Conservation (phyloP, 2,888 invertebrate species). For the Cantharis flavilabris region DNA sequence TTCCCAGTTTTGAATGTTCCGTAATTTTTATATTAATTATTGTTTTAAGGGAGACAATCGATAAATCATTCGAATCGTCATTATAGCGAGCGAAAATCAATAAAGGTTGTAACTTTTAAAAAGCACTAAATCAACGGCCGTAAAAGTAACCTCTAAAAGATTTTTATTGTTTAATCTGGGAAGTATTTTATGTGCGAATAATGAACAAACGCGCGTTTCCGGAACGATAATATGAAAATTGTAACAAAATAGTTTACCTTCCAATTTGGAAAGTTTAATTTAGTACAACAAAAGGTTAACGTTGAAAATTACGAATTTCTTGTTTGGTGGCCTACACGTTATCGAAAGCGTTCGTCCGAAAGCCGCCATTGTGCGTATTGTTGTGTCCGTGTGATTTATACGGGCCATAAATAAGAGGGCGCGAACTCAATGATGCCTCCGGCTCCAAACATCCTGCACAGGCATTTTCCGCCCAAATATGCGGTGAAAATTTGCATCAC, state of each 20-base stretch:
- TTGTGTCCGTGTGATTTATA: conserved; percentile 46
- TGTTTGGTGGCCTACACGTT: conserved; percentile 33
- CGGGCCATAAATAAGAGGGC: conserved; percentile 45
- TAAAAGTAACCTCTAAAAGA: background rate
- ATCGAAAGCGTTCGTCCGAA: conserved; percentile 43
- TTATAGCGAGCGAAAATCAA: background rate
- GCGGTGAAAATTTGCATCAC: conserved; percentile 4
- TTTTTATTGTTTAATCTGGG: background rate
- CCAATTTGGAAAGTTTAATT: conserved; percentile 39
- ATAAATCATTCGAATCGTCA: background rate
- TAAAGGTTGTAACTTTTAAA: background rate
- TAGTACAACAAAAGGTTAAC: conserved; percentile 31
- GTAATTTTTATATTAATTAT: background rate
- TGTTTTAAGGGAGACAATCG: background rate
- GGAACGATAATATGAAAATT: background rate
- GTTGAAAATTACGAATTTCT: conserved; percentile 16
- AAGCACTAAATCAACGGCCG: background rate
- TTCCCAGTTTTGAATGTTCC: background rate
- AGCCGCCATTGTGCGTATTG: conserved; percentile 47
- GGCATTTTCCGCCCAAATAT: conserved; percentile 21
- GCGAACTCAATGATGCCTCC: conserved; percentile 45
- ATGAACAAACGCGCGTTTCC: background rate
- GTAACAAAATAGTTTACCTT: background rate
- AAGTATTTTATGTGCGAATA: background rate
- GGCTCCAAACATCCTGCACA: conserved; percentile 33